These are phyloP conservation scores for Mya arenaria DNA, from an alignment of 1,140 invertebrate genomes.

Conservation along the genomic window DNA sequence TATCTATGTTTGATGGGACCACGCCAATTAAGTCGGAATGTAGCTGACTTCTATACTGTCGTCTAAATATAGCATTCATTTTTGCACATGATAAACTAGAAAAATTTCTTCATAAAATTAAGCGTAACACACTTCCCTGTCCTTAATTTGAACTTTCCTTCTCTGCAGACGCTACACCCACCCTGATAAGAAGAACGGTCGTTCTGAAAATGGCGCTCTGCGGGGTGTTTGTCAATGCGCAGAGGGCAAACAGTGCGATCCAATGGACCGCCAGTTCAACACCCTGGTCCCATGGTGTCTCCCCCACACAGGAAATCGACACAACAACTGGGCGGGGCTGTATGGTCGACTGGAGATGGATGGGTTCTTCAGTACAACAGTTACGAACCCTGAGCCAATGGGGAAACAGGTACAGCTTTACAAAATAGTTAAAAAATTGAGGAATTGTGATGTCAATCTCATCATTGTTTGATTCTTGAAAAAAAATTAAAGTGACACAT, in stretches of 20 bases:
- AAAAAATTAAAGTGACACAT: too few species aligned
- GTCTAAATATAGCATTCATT: too few species aligned
- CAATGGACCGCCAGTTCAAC: constrained; percentile 90
- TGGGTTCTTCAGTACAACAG: constrained; percentile 92
- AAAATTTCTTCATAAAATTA: too few species aligned
- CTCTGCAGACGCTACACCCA: constrained; percentile 85
- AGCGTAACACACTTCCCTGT: too few species aligned
- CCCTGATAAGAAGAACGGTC: constrained; percentile 88
- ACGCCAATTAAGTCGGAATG: too few species aligned
- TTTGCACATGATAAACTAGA: too few species aligned
- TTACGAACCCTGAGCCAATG: constrained; percentile 93
- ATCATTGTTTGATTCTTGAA: too few species aligned
- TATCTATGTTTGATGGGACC: too few species aligned
- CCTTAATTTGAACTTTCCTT: too few species aligned
- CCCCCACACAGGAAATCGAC: constrained; percentile 92
- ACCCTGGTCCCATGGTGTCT: constrained; percentile 95
- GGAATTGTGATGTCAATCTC: too few species aligned
- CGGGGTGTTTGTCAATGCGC: constrained; percentile 92
- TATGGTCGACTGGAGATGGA: constrained; percentile 92
- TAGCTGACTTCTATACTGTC: too few species aligned
- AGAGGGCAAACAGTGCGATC: constrained; percentile 85
- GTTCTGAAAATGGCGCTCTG: constrained; percentile 83
- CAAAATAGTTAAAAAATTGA: too few species aligned
- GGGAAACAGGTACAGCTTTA: constrained; percentile 94
- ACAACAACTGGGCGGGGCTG: constrained; percentile 92